Percentiles rank a stretch among this genome's conserved stretches.
Evolutionary conservation across 2,797 vertebrate genomes (phyloP).

Genomic region (Coluber constrictor): DNA sequence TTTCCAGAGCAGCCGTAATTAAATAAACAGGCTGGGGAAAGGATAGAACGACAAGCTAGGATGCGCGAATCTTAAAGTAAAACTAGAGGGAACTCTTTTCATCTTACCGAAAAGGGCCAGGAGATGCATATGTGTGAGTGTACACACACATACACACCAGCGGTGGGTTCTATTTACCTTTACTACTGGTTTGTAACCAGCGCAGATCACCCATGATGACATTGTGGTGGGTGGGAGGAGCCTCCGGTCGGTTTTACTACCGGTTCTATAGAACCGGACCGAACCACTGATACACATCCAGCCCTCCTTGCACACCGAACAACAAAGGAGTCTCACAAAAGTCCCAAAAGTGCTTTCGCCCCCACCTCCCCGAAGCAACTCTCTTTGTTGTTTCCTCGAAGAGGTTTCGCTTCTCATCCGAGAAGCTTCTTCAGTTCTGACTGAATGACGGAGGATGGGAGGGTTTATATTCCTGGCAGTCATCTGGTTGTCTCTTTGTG

Average conservation of each 20-base stretch:
- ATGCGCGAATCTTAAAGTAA: not conserved
- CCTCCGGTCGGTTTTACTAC: too few species aligned
- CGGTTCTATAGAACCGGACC: too few species aligned
- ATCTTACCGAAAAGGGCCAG: not conserved
- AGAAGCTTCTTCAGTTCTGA: too few species aligned
- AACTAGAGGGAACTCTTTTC: not conserved
- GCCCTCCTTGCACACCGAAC: not conserved
- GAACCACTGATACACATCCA: not conserved
- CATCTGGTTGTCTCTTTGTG: not conserved
- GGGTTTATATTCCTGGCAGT: not conserved
- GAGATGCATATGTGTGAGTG: rapidly evolving
- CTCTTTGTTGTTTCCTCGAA: not conserved
- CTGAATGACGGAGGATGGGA: too few species aligned
- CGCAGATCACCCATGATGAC: too few species aligned
- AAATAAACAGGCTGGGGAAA: not conserved
- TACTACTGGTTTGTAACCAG: too few species aligned
- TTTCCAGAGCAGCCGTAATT: not conserved
- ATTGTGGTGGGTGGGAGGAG: too few species aligned
- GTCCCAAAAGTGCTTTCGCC: too few species aligned
- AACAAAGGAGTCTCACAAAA: not conserved
- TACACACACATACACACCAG: too few species aligned
- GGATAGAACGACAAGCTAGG: not conserved
- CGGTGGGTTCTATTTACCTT: too few species aligned
- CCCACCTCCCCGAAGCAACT: not conserved
- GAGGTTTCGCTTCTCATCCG: too few species aligned